Percentiles rank a stretch among this genome's conserved stretches.
Conservation (phyloP, 2,113 vertebrate genomes). For the Solea solea region DNA sequence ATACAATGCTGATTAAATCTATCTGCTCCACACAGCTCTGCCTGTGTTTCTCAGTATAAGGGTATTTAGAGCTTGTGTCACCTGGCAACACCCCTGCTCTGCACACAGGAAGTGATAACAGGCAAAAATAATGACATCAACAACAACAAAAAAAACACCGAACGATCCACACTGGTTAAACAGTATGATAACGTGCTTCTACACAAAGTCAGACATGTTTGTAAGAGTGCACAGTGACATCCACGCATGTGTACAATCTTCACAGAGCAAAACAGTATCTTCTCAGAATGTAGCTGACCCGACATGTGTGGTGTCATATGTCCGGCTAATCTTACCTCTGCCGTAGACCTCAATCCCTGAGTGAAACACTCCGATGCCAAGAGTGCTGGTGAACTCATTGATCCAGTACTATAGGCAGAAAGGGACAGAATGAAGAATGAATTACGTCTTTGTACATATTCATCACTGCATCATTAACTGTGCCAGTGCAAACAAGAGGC, state of each 20-base stretch:
- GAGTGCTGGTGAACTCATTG: conserved; percentile 97
- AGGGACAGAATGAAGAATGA: background rate
- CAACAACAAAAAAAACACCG: no score
- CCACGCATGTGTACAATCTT: background rate
- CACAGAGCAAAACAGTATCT: background rate
- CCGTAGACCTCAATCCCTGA: conserved; percentile 98
- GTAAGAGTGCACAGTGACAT: background rate
- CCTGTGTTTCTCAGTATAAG: no score
- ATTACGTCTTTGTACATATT: background rate
- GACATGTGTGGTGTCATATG: background rate
- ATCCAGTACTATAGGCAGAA: conserved; percentile 91
- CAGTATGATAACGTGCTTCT: no score
- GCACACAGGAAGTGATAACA: no score
- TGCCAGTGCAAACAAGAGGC: background rate
- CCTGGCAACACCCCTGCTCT: no score
- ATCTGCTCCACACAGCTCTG: no score
- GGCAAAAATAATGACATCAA: no score
- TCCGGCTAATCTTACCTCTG: conserved; percentile 85
- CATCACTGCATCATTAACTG: background rate
- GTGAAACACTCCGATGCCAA: conserved; percentile 99
- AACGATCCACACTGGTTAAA: no score
- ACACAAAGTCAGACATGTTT: background rate
- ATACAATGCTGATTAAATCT: no score
- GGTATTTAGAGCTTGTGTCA: no score
- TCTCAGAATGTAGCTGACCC: background rate